Conservation (phyloP, 2,797 vertebrate genomes). For the Crocodylus rhombifer region DNA sequence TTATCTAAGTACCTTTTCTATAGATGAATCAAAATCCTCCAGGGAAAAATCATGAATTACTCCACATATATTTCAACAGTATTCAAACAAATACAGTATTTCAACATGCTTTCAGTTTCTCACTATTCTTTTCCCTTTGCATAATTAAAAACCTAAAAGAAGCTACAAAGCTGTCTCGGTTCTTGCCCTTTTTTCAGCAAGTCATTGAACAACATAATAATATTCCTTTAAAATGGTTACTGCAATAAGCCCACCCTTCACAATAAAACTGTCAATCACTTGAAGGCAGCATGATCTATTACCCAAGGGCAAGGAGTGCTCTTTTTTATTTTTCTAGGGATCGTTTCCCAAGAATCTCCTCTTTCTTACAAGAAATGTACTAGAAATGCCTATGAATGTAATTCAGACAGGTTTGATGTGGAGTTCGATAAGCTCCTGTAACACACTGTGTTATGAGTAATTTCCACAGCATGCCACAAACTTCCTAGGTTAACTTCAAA, state of each 20-base stretch:
- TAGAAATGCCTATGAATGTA: conserved; percentile 40
- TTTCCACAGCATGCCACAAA: conserved; percentile 64
- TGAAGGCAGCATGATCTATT: neutral
- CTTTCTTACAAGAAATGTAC: neutral
- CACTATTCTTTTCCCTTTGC: neutral
- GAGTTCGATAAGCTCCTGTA: conserved; percentile 53
- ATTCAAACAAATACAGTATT: neutral
- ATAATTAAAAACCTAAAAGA: too few relatives aligned
- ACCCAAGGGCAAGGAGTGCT: neutral
- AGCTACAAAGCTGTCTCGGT: neutral
- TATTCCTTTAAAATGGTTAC: neutral
- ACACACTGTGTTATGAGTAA: conserved; percentile 61
- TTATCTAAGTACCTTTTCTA: conserved; percentile 15
- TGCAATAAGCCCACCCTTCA: neutral
- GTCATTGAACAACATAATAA: neutral
- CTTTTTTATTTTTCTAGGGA: neutral
- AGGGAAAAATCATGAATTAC: conserved; percentile 18
- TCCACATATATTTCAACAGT: conserved; percentile 1
- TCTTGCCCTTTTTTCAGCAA: neutral
- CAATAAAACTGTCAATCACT: neutral
- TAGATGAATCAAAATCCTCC: conserved; percentile 40
- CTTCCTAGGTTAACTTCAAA: conserved; percentile 69
- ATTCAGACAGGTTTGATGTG: conserved; percentile 44
- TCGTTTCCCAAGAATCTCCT: neutral
- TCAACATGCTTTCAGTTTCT: neutral